phyloP scores from a whole-genome alignment of 2,113 vertebrate species.

The Callorhinus ursinus region DNA sequence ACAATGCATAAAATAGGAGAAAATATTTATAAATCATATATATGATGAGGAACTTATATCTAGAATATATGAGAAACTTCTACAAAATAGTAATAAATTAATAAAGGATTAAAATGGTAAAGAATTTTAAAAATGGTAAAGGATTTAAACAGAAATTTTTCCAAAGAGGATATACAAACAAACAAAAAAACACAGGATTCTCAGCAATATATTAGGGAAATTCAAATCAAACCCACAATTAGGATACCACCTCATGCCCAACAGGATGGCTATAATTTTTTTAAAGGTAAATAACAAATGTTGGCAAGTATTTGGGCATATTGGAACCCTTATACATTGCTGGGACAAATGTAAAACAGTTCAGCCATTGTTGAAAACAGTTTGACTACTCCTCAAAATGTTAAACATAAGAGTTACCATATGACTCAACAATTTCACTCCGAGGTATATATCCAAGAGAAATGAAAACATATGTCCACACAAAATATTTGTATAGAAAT shows the following conservation, averaged over 20 bases:
- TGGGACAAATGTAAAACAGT: not conserved
- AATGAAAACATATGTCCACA: not conserved
- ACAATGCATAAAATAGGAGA: not conserved
- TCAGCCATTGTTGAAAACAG: not conserved
- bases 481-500: not conserved
- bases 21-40: not conserved
- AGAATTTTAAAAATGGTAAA: not conserved
- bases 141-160: not conserved
- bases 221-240: not conserved
- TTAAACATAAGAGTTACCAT: not conserved
- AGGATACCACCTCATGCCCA: not conserved
- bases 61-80: not conserved
- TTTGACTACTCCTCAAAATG: not conserved
- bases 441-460: not conserved
- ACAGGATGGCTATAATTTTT: not conserved
- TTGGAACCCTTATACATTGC: not conserved
- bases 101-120: not conserved
- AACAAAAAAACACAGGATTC: not conserved
- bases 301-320: not conserved
- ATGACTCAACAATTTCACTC: not conserved
- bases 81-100: not conserved
- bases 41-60: not conserved
- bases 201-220: not conserved
- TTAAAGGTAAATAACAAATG: not conserved
- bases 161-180: slow-evolving; percentile 16